Evolutionary conservation across 2,113 vertebrate genomes (phyloP), one percentile per base, ranked within the genome.

Genomic region (Anhinga anhinga): DNA sequence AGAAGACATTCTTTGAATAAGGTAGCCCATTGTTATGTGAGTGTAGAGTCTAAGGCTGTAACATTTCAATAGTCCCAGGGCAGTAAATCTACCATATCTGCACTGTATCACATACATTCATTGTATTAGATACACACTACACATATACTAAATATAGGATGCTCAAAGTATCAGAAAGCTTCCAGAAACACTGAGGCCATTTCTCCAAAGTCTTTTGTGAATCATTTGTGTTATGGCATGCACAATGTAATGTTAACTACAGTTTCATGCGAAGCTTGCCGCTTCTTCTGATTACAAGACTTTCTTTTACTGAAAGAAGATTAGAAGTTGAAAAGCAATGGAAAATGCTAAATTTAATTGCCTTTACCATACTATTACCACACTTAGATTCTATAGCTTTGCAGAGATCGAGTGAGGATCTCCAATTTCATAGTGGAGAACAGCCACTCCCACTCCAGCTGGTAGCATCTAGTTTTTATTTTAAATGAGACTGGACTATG

Each of bases 21-120:
- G 1, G 7, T 3, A 77, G 32, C 4, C 40, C 3, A 30, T 42
- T 10, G 22, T 19, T 21, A 47, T 3, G 19, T 15, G 38, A 92
- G 38, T 1, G 1, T n/a, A 58, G 53, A 25, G 12, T 8, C 53
- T 36, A 78, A 83, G n/a, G n/a, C 45, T 7, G 6, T 21, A 78
- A 70, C 1, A 4, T 0, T 53, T 18, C 63, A 76, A 19, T 0
- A 26, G 9, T 34, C 32, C 34, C 40, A 67, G 34, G 15, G 62
- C 36, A 82, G 40, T 2, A 36, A 66, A 72, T 61, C 36, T 13
- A 12, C 13, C 27, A 3, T 32, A 42, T 40, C 55, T 53, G 36
- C 44, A 30, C 50, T 59, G 32, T 5, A 70, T 22, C 34, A 45
- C 13, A 29, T 13, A 3, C 9, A 18, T 62, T 30, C 69, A 15